A percentile compares a stretch with the other conserved stretches of the same genome.
phyloP scores from a whole-genome alignment of 2,113 vertebrate species.

The Lipotes vexillifer region DNA sequence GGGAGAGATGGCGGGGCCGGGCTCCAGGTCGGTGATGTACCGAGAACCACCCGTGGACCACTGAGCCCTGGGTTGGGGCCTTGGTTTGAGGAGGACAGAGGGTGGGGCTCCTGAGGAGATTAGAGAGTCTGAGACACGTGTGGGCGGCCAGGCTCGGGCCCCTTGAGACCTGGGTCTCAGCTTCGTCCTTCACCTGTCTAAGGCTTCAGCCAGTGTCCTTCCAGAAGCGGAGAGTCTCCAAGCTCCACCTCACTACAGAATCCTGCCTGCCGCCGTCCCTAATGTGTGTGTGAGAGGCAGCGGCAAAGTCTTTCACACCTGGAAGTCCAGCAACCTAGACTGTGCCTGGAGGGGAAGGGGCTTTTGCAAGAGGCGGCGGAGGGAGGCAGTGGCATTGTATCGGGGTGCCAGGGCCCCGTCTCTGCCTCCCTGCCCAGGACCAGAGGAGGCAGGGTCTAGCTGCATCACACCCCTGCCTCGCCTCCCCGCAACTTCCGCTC shows the following conservation, averaged over 20 bases:
- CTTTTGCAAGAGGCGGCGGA: neutral
- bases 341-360: neutral
- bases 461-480: accelerated
- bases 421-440: neutral
- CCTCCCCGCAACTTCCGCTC: neutral
- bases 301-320: neutral
- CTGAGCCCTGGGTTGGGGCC: neutral
- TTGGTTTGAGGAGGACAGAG: neutral
- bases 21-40: neutral
- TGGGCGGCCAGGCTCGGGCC: no score
- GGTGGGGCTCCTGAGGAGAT: neutral
- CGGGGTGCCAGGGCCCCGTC: neutral
- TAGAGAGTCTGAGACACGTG: neutral
- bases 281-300: neutral
- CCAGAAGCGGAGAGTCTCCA: neutral
- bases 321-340: neutral
- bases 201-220: neutral
- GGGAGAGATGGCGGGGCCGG: no score
- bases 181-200: neutral
- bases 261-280: neutral
- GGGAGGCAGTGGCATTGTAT: accelerated
- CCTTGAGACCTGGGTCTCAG: neutral
- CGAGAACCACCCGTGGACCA: neutral
- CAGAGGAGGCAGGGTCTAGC: neutral
- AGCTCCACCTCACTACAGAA: no score